Evolutionary conservation across 2,888 invertebrate genomes (phyloP).

Genomic region (Tetranychus piercei): DNA sequence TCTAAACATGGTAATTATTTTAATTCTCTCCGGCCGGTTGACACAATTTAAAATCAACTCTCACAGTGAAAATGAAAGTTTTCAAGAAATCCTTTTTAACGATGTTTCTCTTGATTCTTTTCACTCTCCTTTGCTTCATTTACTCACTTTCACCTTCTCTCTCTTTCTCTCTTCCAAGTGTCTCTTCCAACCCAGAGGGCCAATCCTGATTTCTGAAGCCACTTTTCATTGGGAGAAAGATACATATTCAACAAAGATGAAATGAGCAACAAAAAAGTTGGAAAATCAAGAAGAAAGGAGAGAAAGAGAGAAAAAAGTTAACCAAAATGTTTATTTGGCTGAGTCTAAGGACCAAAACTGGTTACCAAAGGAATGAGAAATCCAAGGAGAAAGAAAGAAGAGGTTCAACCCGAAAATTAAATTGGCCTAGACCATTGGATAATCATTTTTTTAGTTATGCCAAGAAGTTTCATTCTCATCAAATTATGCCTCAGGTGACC

Average conservation of each 20-base stretch:
- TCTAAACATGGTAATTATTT: background rate
- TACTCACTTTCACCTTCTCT: background rate
- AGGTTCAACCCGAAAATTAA: background rate
- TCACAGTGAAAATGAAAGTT: background rate
- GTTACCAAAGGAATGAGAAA: background rate
- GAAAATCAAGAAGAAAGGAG: background rate
- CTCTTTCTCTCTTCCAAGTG: background rate
- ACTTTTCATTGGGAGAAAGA: background rate
- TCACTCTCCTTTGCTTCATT: background rate
- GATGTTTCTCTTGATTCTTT: background rate
- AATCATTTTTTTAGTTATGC: background rate
- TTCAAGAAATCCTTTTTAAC: background rate
- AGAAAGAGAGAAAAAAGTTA: background rate
- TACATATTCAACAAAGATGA: background rate
- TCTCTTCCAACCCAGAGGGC: background rate
- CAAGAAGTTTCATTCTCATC: background rate
- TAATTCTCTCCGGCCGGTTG: background rate
- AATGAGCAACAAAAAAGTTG: background rate
- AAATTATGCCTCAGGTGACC: background rate
- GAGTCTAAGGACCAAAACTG: background rate
- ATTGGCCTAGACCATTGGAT: conserved; percentile 1
- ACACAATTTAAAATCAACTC: background rate
- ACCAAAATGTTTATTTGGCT: background rate
- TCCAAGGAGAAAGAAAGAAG: background rate
- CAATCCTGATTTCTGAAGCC: background rate